A percentile compares a stretch with the other conserved stretches of the same genome.
Conservation (phyloP, 2,888 invertebrate species). For the Caenorhabditis sinica region DNA sequence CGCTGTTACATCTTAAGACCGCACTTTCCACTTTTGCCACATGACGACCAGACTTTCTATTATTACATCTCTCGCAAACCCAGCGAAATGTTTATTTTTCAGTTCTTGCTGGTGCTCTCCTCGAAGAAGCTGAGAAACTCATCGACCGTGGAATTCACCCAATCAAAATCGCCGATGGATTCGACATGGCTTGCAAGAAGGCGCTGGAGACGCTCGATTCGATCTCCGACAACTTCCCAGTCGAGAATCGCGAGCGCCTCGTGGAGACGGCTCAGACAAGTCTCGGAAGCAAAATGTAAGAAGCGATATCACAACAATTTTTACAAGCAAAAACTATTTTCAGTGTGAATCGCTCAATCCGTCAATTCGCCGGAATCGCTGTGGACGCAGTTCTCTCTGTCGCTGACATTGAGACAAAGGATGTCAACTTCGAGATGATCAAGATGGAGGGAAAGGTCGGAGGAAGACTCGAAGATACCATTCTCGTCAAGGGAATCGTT, state of each 20-base stretch:
- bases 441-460: constrained; percentile 97
- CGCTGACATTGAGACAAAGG: constrained; percentile 93
- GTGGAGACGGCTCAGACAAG: constrained; percentile 98
- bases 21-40: too few relatives aligned
- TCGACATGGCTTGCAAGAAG: constrained; percentile 94
- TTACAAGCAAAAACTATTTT: constrained; percentile 70
- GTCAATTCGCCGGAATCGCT: constrained; percentile 98
- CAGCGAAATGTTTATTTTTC: constrained; percentile 65
- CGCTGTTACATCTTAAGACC: too few relatives aligned
- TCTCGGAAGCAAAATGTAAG: constrained; percentile 95
- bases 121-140: constrained; percentile 95
- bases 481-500: constrained; percentile 96
- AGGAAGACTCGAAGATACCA: constrained; percentile 96
- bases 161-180: constrained; percentile 98
- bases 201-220: constrained; percentile 87
- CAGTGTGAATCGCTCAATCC: constrained; percentile 95
- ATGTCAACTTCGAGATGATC: constrained; percentile 99
- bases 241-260: constrained; percentile 91
- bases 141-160: constrained; percentile 98
- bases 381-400: constrained; percentile 97
- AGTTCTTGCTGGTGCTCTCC: constrained; percentile 91
- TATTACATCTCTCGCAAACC: neutral
- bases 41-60: constrained; percentile 14
- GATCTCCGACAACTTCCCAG: constrained; percentile 93
- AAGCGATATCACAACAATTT: neutral